phyloP scores from a whole-genome alignment of 2,113 vertebrate genomes.

The Brachyistius frenatus region DNA sequence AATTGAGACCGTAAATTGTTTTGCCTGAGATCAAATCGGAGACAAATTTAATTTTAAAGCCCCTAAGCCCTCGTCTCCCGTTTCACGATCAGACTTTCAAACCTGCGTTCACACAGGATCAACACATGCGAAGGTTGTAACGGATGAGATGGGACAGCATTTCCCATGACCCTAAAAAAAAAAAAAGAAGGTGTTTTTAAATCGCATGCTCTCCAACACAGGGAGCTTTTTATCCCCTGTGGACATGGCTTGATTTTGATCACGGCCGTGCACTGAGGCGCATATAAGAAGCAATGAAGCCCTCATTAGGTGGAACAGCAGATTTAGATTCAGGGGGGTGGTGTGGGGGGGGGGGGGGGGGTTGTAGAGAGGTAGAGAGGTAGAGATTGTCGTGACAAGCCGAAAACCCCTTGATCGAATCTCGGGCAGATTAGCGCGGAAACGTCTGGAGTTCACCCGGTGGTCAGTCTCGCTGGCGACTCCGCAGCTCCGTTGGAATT shows the following conservation, averaged over 20 bases:
- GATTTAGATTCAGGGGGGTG: conserved; percentile 43
- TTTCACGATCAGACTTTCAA: conserved; percentile 31
- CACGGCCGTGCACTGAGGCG: conserved; percentile 28
- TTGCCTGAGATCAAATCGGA: conserved; percentile 58
- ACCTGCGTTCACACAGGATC: conserved; percentile 16
- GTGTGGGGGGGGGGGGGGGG: background rate
- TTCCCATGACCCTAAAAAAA: conserved; percentile 48
- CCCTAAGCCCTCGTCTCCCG: conserved; percentile 19
- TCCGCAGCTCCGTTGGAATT: conserved; percentile 67
- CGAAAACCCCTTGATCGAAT: conserved; percentile 63
- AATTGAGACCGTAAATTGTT: conserved; percentile 63
- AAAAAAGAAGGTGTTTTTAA: background rate
- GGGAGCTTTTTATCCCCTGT: conserved; percentile 49
- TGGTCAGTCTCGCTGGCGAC: conserved; percentile 61
- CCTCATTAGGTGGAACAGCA: conserved; percentile 60
- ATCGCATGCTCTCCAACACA: conserved; percentile 28
- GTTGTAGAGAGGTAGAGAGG: background rate
- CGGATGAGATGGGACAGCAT: conserved; percentile 21
- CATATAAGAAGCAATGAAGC: conserved; percentile 33
- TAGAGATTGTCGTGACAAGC: conserved; percentile 47
- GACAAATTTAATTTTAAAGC: conserved; percentile 55
- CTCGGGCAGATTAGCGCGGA: conserved; percentile 67
- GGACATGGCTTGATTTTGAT: conserved; percentile 56
- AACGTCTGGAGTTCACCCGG: conserved; percentile 68
- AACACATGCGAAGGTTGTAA: conserved; percentile 5